Base-by-base conservation (phyloP, 1,140 invertebrate genomes). In the Ceratitis capitata region DNA sequence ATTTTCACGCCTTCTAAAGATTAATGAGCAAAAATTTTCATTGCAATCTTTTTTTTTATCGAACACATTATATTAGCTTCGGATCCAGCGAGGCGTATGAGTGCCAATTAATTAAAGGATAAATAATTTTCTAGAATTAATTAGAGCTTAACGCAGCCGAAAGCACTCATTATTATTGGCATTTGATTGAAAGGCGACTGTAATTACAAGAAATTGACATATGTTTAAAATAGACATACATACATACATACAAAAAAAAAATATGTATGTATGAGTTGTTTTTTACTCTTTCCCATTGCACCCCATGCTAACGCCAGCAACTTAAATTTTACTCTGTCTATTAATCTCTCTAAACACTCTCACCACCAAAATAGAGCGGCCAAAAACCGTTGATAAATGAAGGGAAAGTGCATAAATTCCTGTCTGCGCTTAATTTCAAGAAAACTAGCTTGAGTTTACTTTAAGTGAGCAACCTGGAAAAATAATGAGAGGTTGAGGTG, bases 361-460 rank as follows among this genome's bases (percentile, higher is more conserved):
- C 39, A 78, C 69, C 64, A 10, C 69, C 64, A 10, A 19, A n/a
- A n/a, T n/a, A n/a, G n/a, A n/a, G n/a, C n/a, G n/a, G n/a, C n/a
- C 19, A 29, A 29, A n/a, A 42, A 10, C 45, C 69, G 26, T 10
- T 45, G 69, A 78, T 78, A 45, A 78, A 45, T 78, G 69, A 78
- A 78, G 69, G 19, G 69, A 78, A 78, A 78, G 69, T 78, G 69
- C 42, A 78, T 26, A 78, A 78, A 78, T 78, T 78, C 69, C 19
- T 45, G 69, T 78, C 69, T 78, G 35, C 39, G 69, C n/a, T 78
- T 78, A 78, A 78, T 78, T 78, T 78, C 69, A 6, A 47, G 39
- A 78, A 78, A 78, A 78, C 45, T 78, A n/a, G 42, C 69, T 78
- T 45, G 39, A 78, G 69, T 78, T 78, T 45, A 78, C 45, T 78